Evolutionary conservation across 1,140 invertebrate species (phyloP), one percentile per base, ranked within the genome.

Genomic region (Glomeris maerens): DNA sequence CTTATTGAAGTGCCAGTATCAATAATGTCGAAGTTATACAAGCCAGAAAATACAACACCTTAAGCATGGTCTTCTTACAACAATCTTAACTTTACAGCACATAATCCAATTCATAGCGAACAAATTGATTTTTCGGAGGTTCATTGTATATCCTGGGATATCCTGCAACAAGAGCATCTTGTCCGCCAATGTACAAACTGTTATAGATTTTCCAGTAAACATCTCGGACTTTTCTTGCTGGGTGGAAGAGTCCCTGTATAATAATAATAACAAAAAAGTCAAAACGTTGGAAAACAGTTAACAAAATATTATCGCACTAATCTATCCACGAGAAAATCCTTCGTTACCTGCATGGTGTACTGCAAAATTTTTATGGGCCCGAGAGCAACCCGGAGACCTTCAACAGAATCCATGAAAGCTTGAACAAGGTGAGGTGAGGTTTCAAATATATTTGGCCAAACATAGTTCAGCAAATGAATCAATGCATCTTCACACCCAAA

Each of bases 141-240:
- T 97, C 92, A 65, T 98, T 93, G 53, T 82, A 77, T 61, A 98
- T 86, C 55, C 92, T 71, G 1, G 95, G 94, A 70, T 97, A 99
- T 13, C 90, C 92, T 39, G 90, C 88, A n/a, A 98, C 92, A 25
- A 99, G 74, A 5, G 94, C 84, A 71, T 99, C 96, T 71, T 98
- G 94, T 26, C 91, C 92, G 17, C 96, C 95, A 60, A 99, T 98
- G 61, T 99, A 98, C 14, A 99, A 74, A 1, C 93, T 95, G 71
- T 99, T 99, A 69, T 98, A 99, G 56, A 96, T 93, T 71, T 98
- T 98, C 96, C 96, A 99, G 66, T 97, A 97, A 1, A 98, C 94
- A 66, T 99, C 96, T 27, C 96, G 78, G 1, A 99, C 95, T 74
- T 98, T 98, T 50, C 96, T 75, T 7, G 96, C 96, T 7, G 96